Percentiles rank a stretch among this genome's conserved stretches.
Evolutionary conservation across 1,140 invertebrate genomes (phyloP).

Genomic region (Diabrotica undecimpunctata): DNA sequence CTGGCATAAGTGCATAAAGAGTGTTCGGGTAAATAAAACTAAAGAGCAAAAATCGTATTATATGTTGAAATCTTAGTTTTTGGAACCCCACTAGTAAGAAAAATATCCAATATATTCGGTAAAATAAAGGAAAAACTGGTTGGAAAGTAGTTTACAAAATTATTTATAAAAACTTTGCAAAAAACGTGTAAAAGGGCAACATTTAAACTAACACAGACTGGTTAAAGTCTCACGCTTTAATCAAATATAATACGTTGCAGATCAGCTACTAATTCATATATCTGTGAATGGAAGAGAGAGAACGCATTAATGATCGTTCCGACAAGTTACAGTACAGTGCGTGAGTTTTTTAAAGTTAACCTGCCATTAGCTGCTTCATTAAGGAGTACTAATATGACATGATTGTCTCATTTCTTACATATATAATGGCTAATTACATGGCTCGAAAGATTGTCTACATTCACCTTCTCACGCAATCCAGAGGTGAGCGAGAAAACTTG

Average conservation of each 20-base stretch:
- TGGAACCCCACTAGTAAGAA: no score
- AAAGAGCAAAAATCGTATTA: no score
- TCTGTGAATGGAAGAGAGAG: constrained; percentile 1
- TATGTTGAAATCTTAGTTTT: no score
- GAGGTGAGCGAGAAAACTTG: constrained; percentile 8
- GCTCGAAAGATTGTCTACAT: constrained; percentile 36
- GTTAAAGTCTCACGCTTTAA: not conserved
- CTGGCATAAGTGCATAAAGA: no score
- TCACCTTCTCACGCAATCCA: constrained; percentile 36
- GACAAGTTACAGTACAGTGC: constrained; percentile 31
- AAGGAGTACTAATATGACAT: constrained; percentile 41
- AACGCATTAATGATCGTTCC: constrained; percentile 32
- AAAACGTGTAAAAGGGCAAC: no score
- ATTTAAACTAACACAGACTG: not conserved
- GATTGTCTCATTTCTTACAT: constrained; percentile 38
- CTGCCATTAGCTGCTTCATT: constrained; percentile 41
- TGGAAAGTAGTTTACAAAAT: no score
- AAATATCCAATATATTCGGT: no score
- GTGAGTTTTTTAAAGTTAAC: constrained; percentile 24
- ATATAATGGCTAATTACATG: constrained; percentile 38
- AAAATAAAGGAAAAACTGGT: no score
- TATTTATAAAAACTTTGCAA: no score
- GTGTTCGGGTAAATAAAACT: no score
- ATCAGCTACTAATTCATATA: not conserved
- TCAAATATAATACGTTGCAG: not conserved